Evolutionary conservation across 2,888 invertebrate species (phyloP).

Genomic region (Alentia gelatinosa): DNA sequence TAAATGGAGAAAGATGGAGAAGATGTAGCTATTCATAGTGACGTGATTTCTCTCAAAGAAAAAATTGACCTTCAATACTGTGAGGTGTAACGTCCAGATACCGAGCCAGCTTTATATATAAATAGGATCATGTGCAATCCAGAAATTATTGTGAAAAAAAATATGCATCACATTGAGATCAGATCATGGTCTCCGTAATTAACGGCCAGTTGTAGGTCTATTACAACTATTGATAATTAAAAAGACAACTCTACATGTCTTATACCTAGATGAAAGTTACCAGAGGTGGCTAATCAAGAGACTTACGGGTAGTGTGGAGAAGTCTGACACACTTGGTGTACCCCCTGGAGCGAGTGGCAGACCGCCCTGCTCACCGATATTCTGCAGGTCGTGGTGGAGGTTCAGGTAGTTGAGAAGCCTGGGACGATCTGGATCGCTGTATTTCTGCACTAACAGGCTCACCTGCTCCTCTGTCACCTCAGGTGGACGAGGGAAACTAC

Average conservation of each 20-base stretch:
- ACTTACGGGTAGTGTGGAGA: background rate
- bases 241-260: no score
- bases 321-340: background rate
- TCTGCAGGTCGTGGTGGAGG: slow-evolving; percentile 79
- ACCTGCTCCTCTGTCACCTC: slow-evolving; percentile 78
- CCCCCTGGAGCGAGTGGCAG: background rate
- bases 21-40: background rate
- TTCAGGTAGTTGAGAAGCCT: slow-evolving; percentile 80
- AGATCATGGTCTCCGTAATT: no score
- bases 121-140: no score
- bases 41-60: background rate
- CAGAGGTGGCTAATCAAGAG: no score
- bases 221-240: no score
- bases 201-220: no score
- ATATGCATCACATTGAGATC: no score
- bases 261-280: no score
- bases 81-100: background rate
- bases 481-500: slow-evolving; percentile 79
- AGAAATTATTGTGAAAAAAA: no score
- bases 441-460: slow-evolving; percentile 76
- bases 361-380: slow-evolving; percentile 63
- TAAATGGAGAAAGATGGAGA: slow-evolving; percentile 61
- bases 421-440: slow-evolving; percentile 75
- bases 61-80: background rate
- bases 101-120: no score